Evolutionary conservation across 2,113 vertebrate genomes (phyloP).

Genomic region (Labrus mixtus): DNA sequence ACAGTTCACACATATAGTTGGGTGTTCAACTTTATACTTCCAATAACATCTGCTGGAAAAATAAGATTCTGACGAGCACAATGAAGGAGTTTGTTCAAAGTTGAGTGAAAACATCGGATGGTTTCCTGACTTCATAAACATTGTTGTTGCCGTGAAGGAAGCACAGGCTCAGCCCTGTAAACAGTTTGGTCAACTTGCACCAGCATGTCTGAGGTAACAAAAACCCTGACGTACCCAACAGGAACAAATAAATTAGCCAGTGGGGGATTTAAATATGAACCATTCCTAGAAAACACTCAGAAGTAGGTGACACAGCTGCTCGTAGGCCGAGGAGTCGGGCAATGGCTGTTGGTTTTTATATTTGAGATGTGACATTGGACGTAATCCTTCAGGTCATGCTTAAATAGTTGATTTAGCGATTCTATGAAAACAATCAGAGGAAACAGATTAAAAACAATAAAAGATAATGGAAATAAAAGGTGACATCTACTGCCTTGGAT

Average conservation of each 20-base stretch:
- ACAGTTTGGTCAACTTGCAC: constrained; percentile 5
- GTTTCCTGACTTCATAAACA: constrained; percentile 6
- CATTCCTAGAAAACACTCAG: background rate
- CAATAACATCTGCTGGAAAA: background rate
- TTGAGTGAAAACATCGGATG: background rate
- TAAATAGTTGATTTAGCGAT: background rate
- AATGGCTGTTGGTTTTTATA: background rate
- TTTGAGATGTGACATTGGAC: background rate
- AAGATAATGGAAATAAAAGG: no score
- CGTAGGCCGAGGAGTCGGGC: background rate
- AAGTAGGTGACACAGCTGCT: background rate
- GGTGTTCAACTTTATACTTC: background rate
- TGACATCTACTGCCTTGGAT: no score
- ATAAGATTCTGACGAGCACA: background rate
- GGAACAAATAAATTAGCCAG: background rate
- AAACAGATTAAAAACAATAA: no score
- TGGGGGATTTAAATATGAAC: background rate
- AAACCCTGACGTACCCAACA: background rate
- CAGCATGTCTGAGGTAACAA: background rate
- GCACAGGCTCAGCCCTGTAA: background rate
- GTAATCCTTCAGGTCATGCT: background rate
- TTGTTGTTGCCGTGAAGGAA: background rate
- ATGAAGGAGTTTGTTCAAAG: background rate
- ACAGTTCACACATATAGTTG: background rate
- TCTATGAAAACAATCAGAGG: no score